Base-by-base conservation (phyloP, 2,113 vertebrate species). In the Cyanoderma ruficeps region DNA sequence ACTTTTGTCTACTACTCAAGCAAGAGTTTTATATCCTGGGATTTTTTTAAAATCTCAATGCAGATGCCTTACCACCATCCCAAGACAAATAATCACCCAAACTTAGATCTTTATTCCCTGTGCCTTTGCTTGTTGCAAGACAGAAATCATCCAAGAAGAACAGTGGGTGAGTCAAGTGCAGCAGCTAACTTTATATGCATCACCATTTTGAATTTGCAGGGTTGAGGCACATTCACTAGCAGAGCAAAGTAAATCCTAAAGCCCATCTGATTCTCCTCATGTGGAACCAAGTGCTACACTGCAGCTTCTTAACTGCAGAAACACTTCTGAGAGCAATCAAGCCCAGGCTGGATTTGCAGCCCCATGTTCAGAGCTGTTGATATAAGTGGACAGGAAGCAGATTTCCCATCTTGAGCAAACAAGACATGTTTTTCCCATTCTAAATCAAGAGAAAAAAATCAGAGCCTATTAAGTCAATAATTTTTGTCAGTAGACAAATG, bases 221-320 rank as follows among this genome's bases (percentile, higher is more conserved):
- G 81, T 30, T 67, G 52, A 86, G 44, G 49, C 2, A 15, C 22
- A 27, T 67, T 77, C 31, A 67, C 52, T 14, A 68, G 21, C 71
- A 80, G 13, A 71, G 74, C 37, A 83, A 52, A 93, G 68, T 74
- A 92, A 90, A 93, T 88, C 80, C 89, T 81, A 63, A 81, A 83
- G 64, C 39, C 79, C 68, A 88, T 83, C 64, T 83, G 64, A 86
- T 71, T 84, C 64, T 81, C 35, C 35, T 91, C 72, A 68, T 91
- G 72, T 91, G 83, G 86, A 97, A 92, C 76, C 8, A 17, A 93
- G 69, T 68, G 52, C 72, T 87, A 78, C n/a, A 13, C 31, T 76
- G 47, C 80, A 92, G 56, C 76, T 77, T 90, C 87, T 68, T 83
- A 92, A 53, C 71, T 53, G 35, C 80, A 93, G 71, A 86, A 93